Evolutionary conservation across 2,888 invertebrate genomes (phyloP).

Genomic region (Smittia sp.): DNA sequence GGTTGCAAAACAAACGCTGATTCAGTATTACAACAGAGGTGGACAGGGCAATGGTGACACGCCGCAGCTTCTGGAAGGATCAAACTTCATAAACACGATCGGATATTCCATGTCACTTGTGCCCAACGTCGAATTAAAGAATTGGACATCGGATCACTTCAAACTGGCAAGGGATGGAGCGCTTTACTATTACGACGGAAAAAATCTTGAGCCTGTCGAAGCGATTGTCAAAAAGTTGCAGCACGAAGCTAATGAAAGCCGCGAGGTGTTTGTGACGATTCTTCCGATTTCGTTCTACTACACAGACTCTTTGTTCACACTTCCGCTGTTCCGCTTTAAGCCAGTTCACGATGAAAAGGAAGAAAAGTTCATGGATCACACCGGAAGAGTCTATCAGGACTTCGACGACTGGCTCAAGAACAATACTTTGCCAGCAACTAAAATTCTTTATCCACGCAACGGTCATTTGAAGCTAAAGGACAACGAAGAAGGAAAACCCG

Average conservation of each 20-base stretch:
- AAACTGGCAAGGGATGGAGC: conserved; percentile 11
- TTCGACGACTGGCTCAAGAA: conserved; percentile 30
- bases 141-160: conserved; percentile 24
- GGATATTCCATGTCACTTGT: conserved; percentile 26
- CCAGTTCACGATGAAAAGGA: conserved; percentile 16
- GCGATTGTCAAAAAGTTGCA: not conserved
- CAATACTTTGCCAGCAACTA: conserved; percentile 16
- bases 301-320: conserved; percentile 11
- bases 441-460: conserved; percentile 27
- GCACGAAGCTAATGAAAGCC: conserved; percentile 3
- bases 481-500: conserved; percentile 21
- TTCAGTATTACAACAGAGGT: conserved; percentile 31
- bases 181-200: conserved; percentile 21
- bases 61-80: not conserved
- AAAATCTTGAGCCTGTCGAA: conserved; percentile 23
- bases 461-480: conserved; percentile 23
- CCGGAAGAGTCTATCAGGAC: conserved; percentile 24
- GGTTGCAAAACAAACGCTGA: not conserved
- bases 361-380: conserved; percentile 36
- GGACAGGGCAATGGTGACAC: conserved; percentile 7
- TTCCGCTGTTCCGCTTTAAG: conserved; percentile 31
- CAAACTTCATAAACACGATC: conserved; percentile 25
- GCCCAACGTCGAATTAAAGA: conserved; percentile 19
- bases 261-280: conserved; percentile 25
- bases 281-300: conserved; percentile 28